Percentiles rank a stretch among this genome's conserved stretches.
Evolutionary conservation across 2,797 vertebrate species (phyloP).

Genomic region (Thunnus albacares): DNA sequence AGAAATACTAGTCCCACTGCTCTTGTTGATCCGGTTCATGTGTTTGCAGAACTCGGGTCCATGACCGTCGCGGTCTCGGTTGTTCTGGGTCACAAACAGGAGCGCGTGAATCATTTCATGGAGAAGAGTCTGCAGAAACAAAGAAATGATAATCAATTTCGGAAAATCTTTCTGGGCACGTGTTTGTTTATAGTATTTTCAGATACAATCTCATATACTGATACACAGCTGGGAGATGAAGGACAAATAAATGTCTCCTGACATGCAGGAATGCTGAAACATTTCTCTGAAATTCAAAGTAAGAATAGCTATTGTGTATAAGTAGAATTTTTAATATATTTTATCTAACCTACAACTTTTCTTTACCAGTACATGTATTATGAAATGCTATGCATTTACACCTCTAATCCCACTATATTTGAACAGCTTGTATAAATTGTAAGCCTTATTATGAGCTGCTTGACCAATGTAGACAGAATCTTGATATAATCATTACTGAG

Average conservation of each 20-base stretch:
- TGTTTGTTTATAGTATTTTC: background rate
- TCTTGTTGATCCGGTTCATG: slow-evolving; percentile 93
- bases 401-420: background rate
- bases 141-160: background rate
- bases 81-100: slow-evolving; percentile 96
- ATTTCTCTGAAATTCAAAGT: background rate
- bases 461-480: background rate
- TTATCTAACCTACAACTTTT: background rate
- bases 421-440: background rate
- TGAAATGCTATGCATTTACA: background rate
- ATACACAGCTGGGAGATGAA: background rate
- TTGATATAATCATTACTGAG: background rate
- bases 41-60: slow-evolving; percentile 98
- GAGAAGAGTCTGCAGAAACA: slow-evolving; percentile 91
- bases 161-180: background rate
- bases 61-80: slow-evolving; percentile 93
- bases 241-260: background rate
- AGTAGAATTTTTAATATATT: background rate
- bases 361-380: background rate
- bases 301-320: background rate
- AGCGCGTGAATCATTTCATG: slow-evolving; percentile 99
- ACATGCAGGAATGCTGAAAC: too few species aligned
- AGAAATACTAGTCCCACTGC: slow-evolving; percentile 93
- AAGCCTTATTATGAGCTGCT: background rate
- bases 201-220: background rate